Evolutionary conservation across 2,888 invertebrate species (phyloP).

Genomic region (Icerya purchasi): DNA sequence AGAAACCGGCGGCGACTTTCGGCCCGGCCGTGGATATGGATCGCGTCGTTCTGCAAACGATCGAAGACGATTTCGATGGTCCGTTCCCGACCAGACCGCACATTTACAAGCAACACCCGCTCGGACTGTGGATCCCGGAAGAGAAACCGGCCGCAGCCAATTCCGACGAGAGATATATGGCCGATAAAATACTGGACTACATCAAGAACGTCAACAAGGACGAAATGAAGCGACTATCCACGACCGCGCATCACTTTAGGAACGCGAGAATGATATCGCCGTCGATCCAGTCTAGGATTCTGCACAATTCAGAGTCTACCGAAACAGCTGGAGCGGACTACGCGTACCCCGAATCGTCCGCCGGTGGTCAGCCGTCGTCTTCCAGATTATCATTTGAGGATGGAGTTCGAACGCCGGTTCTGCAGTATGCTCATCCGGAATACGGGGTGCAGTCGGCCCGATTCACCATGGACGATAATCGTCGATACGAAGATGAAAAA

Average conservation of each 20-base stretch:
- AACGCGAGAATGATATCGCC: slow-evolving; percentile 20
- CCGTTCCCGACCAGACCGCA: background rate
- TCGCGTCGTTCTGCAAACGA: slow-evolving; percentile 3
- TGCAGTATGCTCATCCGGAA: slow-evolving; percentile 61
- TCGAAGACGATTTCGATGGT: slow-evolving; percentile 9
- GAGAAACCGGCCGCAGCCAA: background rate
- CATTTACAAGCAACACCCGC: slow-evolving; percentile 8
- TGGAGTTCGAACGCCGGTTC: slow-evolving; percentile 47
- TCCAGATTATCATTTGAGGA: slow-evolving; percentile 36
- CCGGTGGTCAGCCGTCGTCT: slow-evolving; percentile 27
- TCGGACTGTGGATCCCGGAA: slow-evolving; percentile 10
- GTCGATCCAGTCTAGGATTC: slow-evolving; percentile 46
- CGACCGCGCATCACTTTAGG: slow-evolving; percentile 7
- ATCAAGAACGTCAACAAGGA: slow-evolving; percentile 44
- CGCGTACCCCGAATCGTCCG: slow-evolving; percentile 33
- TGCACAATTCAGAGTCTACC: slow-evolving; percentile 40
- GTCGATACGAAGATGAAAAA: slow-evolving; percentile 1
- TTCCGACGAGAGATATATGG: slow-evolving; percentile 18
- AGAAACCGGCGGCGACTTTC: background rate
- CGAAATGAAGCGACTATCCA: slow-evolving; percentile 24
- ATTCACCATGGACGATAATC: slow-evolving; percentile 18
- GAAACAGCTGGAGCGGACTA: too few species aligned
- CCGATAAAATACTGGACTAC: slow-evolving; percentile 28
- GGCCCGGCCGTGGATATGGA: background rate
- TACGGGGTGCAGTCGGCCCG: slow-evolving; percentile 54